Conservation (phyloP, 2,113 vertebrate species). For the Monarcha castaneiventris region DNA sequence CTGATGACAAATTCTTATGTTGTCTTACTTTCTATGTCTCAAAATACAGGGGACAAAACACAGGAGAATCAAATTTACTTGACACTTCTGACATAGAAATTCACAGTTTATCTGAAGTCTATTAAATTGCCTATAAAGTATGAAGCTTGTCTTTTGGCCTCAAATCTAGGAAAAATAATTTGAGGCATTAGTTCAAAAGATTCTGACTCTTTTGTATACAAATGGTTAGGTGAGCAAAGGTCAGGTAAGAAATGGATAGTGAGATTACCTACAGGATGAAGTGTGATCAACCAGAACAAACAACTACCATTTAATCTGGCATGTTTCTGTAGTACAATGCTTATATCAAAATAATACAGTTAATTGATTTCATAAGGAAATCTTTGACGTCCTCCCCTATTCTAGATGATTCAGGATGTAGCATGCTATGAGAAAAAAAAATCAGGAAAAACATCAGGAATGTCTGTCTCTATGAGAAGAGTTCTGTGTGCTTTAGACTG, state of each 20-base stretch:
- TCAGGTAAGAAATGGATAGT: not conserved
- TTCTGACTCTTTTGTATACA: not conserved
- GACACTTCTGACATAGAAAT: not conserved
- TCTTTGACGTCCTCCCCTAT: not conserved
- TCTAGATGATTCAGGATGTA: not conserved
- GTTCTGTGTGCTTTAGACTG: not conserved
- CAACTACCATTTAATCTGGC: not conserved
- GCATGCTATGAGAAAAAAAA: not conserved
- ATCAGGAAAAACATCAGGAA: not conserved
- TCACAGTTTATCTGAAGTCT: not conserved
- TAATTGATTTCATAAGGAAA: not conserved
- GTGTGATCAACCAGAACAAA: not conserved
- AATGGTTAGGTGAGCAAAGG: not conserved
- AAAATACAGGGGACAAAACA: not conserved
- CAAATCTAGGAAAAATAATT: not conserved
- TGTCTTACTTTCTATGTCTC: not conserved
- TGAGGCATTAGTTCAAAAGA: not conserved
- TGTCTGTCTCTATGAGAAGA: not conserved
- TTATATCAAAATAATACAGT: not conserved
- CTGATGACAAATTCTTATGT: not conserved
- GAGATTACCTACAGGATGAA: not conserved
- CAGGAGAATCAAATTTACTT: not conserved
- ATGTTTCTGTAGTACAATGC: not conserved
- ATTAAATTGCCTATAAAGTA: not conserved
- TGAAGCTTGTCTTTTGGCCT: not conserved